Percentiles rank a stretch among this genome's conserved stretches.
These are phyloP conservation scores for Electrophaes corylata DNA, from an alignment of 2,888 invertebrate species.

Conservation along the genomic window DNA sequence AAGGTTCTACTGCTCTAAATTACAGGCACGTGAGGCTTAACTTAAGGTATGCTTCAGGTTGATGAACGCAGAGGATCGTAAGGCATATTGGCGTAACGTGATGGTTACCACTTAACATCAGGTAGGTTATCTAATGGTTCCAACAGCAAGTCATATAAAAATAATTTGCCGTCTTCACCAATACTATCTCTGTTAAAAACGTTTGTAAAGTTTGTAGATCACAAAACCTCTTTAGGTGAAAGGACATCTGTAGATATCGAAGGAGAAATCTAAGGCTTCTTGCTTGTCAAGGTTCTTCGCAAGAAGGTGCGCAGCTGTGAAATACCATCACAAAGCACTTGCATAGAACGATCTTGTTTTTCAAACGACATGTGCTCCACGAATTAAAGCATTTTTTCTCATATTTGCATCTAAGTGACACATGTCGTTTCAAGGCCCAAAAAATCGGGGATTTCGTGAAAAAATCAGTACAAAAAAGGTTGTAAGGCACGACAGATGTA, in stretches of 20 bases:
- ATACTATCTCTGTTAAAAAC: not conserved
- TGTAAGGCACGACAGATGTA: constrained; percentile 77
- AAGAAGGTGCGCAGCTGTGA: constrained; percentile 73
- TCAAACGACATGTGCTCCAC: constrained; percentile 72
- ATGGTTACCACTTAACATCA: too few species aligned
- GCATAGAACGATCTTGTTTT: constrained; percentile 74
- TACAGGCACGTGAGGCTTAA: too few species aligned
- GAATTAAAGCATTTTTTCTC: constrained; percentile 71
- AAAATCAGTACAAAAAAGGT: constrained; percentile 68
- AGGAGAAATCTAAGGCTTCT: constrained; percentile 23
- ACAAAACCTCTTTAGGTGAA: constrained; percentile 1
- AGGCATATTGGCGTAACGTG: too few species aligned
- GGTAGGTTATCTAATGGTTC: too few species aligned
- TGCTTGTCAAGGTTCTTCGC: constrained; percentile 36
- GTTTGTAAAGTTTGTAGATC: not conserved
- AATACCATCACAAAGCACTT: constrained; percentile 71
- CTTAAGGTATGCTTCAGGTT: too few species aligned
- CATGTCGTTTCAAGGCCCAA: constrained; percentile 60
- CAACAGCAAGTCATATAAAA: too few species aligned
- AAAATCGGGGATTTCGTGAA: constrained; percentile 56
- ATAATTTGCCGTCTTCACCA: too few species aligned
- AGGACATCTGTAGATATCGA: constrained; percentile 11
- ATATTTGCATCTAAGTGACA: constrained; percentile 82
- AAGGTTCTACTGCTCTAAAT: too few species aligned
- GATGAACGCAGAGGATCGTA: too few species aligned